Percentiles rank a stretch among this genome's conserved stretches.
These are phyloP conservation scores for Percopsis transmontana DNA, from an alignment of 2,113 vertebrate genomes.

Conservation along the genomic window DNA sequence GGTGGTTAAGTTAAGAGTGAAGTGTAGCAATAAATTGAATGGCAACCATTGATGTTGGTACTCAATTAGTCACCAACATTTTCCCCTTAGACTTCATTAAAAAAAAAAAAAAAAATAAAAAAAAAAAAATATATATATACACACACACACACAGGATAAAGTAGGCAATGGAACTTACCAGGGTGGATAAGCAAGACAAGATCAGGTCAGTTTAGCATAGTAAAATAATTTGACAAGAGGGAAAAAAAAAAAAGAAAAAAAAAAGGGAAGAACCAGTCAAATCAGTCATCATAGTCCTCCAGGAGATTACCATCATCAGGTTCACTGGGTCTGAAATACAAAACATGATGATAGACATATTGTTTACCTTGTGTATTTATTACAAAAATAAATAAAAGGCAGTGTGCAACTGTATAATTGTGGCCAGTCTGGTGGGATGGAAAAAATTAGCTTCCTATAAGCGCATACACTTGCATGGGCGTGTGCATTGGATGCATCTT, in stretches of 20 bases:
- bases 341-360: conserved; percentile 6
- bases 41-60: conserved; percentile 26
- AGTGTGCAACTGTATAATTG: too few species aligned
- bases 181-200: conserved; percentile 32
- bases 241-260: conserved; percentile 28
- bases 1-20: conserved; percentile 37
- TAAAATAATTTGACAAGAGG: conserved; percentile 30
- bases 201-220: background rate
- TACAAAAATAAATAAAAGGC: too few species aligned
- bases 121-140: background rate
- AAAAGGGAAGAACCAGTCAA: conserved; percentile 4
- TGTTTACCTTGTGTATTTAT: too few species aligned
- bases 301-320: background rate
- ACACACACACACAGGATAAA: conserved; percentile 30
- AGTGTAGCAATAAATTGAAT: conserved; percentile 33
- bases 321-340: conserved; percentile 76
- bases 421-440: too few species aligned
- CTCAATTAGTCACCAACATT: conserved; percentile 44
- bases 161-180: conserved; percentile 41
- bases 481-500: too few species aligned
- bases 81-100: conserved; percentile 32
- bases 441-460: too few species aligned
- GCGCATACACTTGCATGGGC: too few species aligned
- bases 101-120: background rate
- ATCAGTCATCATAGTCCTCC: conserved; percentile 43